These are phyloP conservation scores for Anoplophora glabripennis DNA, from an alignment of 1,140 invertebrate species.

Conservation along the genomic window DNA sequence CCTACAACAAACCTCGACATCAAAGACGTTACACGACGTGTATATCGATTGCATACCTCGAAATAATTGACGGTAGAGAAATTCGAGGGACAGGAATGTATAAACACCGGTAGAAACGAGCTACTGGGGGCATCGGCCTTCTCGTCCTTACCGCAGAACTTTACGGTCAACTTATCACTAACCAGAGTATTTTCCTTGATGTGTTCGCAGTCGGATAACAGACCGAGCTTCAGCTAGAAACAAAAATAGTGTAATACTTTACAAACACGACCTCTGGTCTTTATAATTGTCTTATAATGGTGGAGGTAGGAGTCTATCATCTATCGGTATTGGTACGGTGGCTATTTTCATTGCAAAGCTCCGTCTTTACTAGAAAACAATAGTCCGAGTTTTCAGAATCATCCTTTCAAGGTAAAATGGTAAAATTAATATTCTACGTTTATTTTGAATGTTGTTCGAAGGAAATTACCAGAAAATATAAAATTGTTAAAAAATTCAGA, in stretches of 20 bases:
- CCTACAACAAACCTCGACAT: conserved; percentile 51
- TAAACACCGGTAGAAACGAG: conserved; percentile 64
- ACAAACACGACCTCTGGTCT: too few species aligned
- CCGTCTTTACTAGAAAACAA: background rate
- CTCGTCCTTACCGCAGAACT: conserved; percentile 60
- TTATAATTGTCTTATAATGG: too few species aligned
- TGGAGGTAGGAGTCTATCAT: too few species aligned
- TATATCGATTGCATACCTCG: conserved; percentile 54
- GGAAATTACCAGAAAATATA: too few species aligned
- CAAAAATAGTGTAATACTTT: too few species aligned
- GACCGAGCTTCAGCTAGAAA: conserved; percentile 59
- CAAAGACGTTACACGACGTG: too few species aligned
- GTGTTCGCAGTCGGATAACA: conserved; percentile 58
- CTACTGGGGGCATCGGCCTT: conserved; percentile 53
- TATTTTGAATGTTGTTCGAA: too few species aligned
- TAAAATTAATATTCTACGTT: too few species aligned
- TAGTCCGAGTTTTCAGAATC: too few species aligned
- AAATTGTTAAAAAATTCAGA: too few species aligned
- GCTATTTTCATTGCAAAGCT: background rate
- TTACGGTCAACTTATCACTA: conserved; percentile 56
- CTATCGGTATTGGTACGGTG: background rate
- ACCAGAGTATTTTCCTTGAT: conserved; percentile 58
- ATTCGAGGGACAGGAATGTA: conserved; percentile 73
- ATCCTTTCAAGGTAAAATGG: too few species aligned
- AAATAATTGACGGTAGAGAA: conserved; percentile 81